phyloP scores from a whole-genome alignment of 2,888 invertebrate species.

The Cephus spinipes region DNA sequence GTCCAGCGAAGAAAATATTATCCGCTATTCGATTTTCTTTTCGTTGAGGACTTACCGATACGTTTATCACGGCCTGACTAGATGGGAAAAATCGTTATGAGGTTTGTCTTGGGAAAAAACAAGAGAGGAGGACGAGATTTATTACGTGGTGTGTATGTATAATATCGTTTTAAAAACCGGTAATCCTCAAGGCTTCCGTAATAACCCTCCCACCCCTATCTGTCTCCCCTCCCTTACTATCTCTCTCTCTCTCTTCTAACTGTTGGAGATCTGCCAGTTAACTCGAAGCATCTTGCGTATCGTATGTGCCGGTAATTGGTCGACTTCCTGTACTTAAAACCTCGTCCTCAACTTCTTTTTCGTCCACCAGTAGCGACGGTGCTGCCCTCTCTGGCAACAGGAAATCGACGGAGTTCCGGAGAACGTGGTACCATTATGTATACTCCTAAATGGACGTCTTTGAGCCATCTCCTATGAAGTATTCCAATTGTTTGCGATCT shows the following conservation, averaged over 20 bases:
- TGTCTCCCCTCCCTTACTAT: too few relatives aligned
- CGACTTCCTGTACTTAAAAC: slow-evolving; percentile 8
- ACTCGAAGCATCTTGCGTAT: slow-evolving; percentile 5
- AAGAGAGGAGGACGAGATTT: not conserved
- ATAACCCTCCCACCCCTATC: not conserved
- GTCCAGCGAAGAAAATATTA: slow-evolving; percentile 18
- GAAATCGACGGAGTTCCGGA: not conserved
- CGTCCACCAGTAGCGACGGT: not conserved
- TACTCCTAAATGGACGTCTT: not conserved
- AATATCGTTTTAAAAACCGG: not conserved
- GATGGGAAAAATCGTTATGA: not conserved
- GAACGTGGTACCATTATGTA: not conserved
- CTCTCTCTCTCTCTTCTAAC: not conserved
- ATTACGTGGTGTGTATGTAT: not conserved
- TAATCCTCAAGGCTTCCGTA: not conserved
- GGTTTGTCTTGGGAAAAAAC: not conserved
- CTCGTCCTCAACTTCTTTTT: not conserved
- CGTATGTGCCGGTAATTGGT: slow-evolving; percentile 5
- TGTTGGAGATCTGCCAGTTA: not conserved
- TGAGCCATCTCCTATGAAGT: not conserved
- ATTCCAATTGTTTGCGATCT: not conserved
- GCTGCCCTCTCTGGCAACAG: not conserved
- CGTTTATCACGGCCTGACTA: not conserved
- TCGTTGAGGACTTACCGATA: not conserved
- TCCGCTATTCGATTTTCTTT: not conserved